phyloP scores from a whole-genome alignment of 2,797 vertebrate genomes.

The Onychomys torridus region DNA sequence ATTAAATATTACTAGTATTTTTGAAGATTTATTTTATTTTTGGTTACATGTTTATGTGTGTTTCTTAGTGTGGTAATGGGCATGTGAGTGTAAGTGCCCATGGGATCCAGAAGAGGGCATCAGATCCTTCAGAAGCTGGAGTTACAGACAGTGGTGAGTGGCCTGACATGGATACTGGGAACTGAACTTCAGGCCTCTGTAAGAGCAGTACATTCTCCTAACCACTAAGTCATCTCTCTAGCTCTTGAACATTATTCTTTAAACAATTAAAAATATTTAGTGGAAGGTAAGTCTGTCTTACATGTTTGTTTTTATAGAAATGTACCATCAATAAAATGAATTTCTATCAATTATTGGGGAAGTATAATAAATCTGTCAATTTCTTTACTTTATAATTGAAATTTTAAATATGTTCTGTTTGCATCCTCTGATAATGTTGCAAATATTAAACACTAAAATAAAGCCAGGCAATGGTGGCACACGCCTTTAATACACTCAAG shows the following conservation, averaged over 20 bases:
- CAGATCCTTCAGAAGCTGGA: background rate
- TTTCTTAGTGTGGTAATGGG: background rate
- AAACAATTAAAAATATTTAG: conserved; percentile 64
- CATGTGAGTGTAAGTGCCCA: background rate
- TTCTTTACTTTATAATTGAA: background rate
- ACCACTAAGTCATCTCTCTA: background rate
- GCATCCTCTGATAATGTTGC: background rate
- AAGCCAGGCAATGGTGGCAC: background rate
- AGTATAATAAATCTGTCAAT: background rate
- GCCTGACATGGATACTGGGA: background rate
- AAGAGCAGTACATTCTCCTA: background rate
- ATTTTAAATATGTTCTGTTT: conserved; percentile 35
- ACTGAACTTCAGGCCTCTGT: background rate
- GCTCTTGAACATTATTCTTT: background rate
- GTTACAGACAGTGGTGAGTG: background rate
- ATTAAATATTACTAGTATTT: background rate
- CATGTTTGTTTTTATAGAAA: background rate
- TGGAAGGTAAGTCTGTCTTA: background rate
- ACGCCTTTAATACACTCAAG: too few relatives aligned
- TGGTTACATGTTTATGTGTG: background rate
- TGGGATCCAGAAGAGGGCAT: background rate
- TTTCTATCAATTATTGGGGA: conserved; percentile 9
- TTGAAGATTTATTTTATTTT: background rate
- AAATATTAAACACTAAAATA: conserved; percentile 20
- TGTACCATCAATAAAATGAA: background rate